Evolutionary conservation across 2,888 invertebrate species (phyloP).

Genomic region (Buathra laborator): DNA sequence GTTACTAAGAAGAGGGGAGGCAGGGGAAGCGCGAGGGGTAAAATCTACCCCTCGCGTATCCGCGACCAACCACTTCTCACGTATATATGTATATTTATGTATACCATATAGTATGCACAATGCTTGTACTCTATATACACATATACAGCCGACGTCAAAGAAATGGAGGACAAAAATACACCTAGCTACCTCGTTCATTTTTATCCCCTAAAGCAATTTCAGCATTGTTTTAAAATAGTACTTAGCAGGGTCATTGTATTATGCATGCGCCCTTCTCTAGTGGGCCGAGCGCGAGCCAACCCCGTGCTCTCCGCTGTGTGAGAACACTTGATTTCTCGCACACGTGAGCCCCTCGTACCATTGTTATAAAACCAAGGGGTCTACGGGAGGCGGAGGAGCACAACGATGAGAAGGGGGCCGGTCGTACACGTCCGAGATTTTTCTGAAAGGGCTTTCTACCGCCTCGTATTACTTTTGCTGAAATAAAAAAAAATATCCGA

Average conservation of each 20-base stretch:
- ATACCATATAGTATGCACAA: slow-evolving; percentile 35
- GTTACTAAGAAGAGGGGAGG: slow-evolving; percentile 35
- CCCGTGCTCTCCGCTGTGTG: slow-evolving; percentile 77
- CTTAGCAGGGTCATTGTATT: slow-evolving; percentile 86
- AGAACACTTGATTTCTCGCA: slow-evolving; percentile 85
- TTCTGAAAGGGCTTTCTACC: slow-evolving; percentile 76
- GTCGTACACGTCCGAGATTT: slow-evolving; percentile 81
- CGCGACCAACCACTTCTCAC: slow-evolving; percentile 46
- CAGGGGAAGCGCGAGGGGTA: slow-evolving; percentile 55
- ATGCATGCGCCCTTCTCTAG: slow-evolving; percentile 85
- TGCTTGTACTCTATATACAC: slow-evolving; percentile 27
- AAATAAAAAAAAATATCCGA: slow-evolving; percentile 11
- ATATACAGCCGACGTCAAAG: slow-evolving; percentile 75
- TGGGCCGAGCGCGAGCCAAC: slow-evolving; percentile 71
- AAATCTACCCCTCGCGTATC: slow-evolving; percentile 78
- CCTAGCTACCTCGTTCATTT: slow-evolving; percentile 85
- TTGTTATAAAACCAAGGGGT: slow-evolving; percentile 79
- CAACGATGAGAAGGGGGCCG: slow-evolving; percentile 51
- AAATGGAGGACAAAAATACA: slow-evolving; percentile 84
- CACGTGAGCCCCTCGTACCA: slow-evolving; percentile 84
- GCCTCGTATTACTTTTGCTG: slow-evolving; percentile 45
- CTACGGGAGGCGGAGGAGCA: slow-evolving; percentile 65
- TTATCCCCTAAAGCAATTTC: slow-evolving; percentile 86
- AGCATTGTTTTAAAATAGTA: slow-evolving; percentile 86
- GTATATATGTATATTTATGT: slow-evolving; percentile 38